Evolutionary conservation across 2,888 invertebrate genomes (phyloP), one percentile per base, ranked within the genome.

Genomic region (Noctua janthe): DNA sequence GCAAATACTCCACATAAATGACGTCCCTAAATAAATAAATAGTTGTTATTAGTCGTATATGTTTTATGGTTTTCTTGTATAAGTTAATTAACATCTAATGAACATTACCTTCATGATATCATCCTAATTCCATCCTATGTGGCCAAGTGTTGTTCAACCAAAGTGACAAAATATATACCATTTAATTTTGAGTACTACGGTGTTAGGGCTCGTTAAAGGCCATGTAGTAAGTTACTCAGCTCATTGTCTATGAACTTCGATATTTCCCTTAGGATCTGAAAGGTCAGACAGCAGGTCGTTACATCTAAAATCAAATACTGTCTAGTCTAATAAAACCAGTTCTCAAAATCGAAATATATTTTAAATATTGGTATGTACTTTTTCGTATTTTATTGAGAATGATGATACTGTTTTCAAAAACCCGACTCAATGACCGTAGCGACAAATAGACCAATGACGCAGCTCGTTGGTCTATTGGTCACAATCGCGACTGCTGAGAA

Each of bases 191-290:
- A 62, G 47, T 43, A 13, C 47, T 73, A 8, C 39, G 5, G 39
- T 39, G 7, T 72, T 43, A 70, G 7, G 20, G 17, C 20, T 56
- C 23, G 49, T 64, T 54, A 79, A 62, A 15, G 51, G 35, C 59
- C 64, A 35, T 76, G 56, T 75, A 75, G 8, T 43, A 23, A 64
- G 62, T 67, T 62, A 82, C 62, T 39, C 20, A 39, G 7, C n/a
- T 74, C 66, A 74, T 74, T 83, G 71, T 82, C 74, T 74, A 39
- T 35, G 39, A 80, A 83, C 71, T 83, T 62, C 66, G 67, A 69
- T 80, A 71, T 80, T 83, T 80, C 74, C 80, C 71, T 39, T 7
- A 62, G 71, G 83, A 54, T 39, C 29, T 71, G 1, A 67, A 79
- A 83, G 83, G 83, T 74, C 66, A 74, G 71, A 69, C 35, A 17